Conservation (phyloP, 1,140 invertebrate species). For the Bombyx mandarina region DNA sequence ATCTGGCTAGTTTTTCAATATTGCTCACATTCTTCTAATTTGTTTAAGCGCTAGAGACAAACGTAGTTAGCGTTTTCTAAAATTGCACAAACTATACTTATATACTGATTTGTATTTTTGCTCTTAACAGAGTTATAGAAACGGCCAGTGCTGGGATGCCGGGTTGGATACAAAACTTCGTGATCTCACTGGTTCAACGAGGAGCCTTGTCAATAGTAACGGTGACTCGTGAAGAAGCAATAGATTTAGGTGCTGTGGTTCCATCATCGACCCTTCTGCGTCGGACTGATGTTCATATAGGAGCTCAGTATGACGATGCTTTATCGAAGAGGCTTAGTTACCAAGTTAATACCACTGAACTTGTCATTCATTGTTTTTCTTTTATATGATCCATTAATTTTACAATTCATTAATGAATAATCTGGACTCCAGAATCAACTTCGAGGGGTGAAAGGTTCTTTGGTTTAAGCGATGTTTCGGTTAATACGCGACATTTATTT, state of each 20-base stretch:
- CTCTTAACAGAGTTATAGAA: conserved; percentile 67
- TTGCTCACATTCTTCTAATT: too few species aligned
- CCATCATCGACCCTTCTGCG: conserved; percentile 21
- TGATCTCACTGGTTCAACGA: conserved; percentile 72
- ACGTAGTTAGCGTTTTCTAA: too few species aligned
- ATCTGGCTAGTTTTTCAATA: too few species aligned
- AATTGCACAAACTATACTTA: too few species aligned
- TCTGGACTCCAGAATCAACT: too few species aligned
- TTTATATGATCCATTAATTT: neutral
- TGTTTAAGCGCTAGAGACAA: too few species aligned
- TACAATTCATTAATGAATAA: too few species aligned
- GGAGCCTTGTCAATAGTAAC: conserved; percentile 58
- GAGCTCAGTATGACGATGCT: conserved; percentile 1
- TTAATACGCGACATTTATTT: too few species aligned
- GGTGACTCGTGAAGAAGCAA: conserved; percentile 35
- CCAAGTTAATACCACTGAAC: conserved; percentile 7
- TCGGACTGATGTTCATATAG: conserved; percentile 8
- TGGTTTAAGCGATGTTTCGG: too few species aligned
- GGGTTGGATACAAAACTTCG: conserved; percentile 77
- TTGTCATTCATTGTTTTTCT: neutral
- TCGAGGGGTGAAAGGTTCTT: too few species aligned
- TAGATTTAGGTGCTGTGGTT: conserved; percentile 24
- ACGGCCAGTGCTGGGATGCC: conserved; percentile 73
- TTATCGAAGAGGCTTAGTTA: conserved; percentile 4
- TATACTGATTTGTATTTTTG: too few species aligned